A percentile compares a stretch with the other conserved stretches of the same genome.
phyloP scores from a whole-genome alignment of 2,797 vertebrate species.

The Sebastes paucispinis region DNA sequence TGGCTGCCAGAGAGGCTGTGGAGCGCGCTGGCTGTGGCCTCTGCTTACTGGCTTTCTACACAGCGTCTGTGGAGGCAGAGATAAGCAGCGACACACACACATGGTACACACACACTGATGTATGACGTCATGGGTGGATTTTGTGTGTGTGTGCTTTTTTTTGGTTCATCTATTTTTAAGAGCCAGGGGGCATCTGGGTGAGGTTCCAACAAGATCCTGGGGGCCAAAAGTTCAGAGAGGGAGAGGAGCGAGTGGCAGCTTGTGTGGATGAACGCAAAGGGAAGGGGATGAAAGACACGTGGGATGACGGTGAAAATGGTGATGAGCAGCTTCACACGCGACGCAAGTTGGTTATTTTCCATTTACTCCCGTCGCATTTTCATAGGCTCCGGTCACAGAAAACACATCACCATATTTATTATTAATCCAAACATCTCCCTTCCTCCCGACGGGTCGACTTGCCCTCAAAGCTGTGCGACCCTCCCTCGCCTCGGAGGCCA shows the following conservation, averaged over 20 bases:
- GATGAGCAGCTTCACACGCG: constrained; percentile 13
- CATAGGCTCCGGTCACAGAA: constrained; percentile 46
- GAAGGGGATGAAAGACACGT: constrained; percentile 23
- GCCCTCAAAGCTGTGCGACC: constrained; percentile 45
- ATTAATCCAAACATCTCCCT: constrained; percentile 68
- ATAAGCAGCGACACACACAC: constrained; percentile 68
- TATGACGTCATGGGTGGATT: constrained; percentile 66
- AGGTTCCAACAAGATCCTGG: constrained; percentile 62
- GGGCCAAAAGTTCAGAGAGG: constrained; percentile 73
- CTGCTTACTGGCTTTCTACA: constrained; percentile 71
- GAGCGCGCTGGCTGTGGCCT: constrained; percentile 62
- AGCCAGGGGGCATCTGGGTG: constrained; percentile 60
- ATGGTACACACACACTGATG: constrained; percentile 23
- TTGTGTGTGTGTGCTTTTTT: constrained; percentile 49
- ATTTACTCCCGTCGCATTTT: constrained; percentile 47
- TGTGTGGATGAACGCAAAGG: constrained; percentile 41
- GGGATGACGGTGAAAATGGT: constrained; percentile 19
- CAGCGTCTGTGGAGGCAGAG: constrained; percentile 68
- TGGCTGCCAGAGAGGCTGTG: constrained; percentile 61
- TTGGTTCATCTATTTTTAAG: constrained; percentile 76
- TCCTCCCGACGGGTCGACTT: constrained; percentile 50
- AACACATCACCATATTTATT: constrained; percentile 66
- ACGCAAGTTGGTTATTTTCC: constrained; percentile 52
- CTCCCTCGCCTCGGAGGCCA: constrained; percentile 45
- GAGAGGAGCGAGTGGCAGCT: background rate